A percentile compares a stretch with the other conserved stretches of the same genome.
These are phyloP conservation scores for Dolichotis patagonum DNA, from an alignment of 2,113 vertebrate genomes.

Conservation along the genomic window DNA sequence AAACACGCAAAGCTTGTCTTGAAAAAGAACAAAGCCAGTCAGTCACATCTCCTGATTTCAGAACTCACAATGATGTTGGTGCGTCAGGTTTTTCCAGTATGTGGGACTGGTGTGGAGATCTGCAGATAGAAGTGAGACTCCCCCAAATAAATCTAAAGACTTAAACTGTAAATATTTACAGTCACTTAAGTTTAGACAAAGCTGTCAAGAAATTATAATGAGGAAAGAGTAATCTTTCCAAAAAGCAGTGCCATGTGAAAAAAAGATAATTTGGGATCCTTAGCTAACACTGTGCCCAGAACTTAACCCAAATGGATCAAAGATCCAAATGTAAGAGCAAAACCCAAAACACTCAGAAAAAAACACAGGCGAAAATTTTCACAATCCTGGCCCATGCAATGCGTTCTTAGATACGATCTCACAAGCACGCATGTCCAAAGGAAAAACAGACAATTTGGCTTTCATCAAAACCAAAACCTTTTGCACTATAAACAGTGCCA, in stretches of 20 bases:
- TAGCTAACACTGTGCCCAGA: background rate
- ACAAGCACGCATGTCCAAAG: background rate
- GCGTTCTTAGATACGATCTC: background rate
- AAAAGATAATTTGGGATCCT: conserved; percentile 13
- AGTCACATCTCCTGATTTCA: background rate
- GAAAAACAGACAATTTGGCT: background rate
- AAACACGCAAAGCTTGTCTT: background rate
- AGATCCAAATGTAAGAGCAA: background rate
- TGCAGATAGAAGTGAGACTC: background rate
- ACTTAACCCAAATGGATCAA: background rate
- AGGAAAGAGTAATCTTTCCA: background rate
- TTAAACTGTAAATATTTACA: background rate
- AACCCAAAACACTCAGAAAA: background rate
- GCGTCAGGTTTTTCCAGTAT: background rate
- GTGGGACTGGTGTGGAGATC: too few species aligned
- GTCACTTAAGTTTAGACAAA: conserved; percentile 16
- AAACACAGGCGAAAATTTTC: background rate
- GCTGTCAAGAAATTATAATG: background rate
- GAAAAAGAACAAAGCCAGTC: background rate
- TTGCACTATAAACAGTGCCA: background rate
- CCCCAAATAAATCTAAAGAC: background rate
- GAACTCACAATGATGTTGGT: background rate
- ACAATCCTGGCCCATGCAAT: background rate
- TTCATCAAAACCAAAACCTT: background rate
- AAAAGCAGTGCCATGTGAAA: background rate